phyloP scores from a whole-genome alignment of 2,113 vertebrate species.

The Barbus barbus region DNA sequence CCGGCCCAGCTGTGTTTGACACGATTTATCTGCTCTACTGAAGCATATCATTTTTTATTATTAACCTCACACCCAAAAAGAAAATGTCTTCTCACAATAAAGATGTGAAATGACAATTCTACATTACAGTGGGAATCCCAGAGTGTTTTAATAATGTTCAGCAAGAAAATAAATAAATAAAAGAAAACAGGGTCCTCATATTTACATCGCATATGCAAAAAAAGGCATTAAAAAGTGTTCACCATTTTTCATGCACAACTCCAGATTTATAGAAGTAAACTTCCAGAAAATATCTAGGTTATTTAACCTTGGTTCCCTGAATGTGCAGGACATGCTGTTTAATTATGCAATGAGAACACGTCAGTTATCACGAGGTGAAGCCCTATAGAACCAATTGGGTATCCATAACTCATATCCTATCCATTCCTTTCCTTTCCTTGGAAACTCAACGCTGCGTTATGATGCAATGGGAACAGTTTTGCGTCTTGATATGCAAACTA shows the following conservation, averaged over 20 bases:
- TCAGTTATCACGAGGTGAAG: no score
- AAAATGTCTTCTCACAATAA: slow-evolving; percentile 49
- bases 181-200: no score
- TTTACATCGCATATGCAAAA: no score
- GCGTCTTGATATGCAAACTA: background rate
- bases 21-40: slow-evolving; percentile 73
- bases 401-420: no score
- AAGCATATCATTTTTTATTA: slow-evolving; percentile 77
- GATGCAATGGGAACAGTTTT: background rate
- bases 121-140: slow-evolving; percentile 79
- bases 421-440: background rate
- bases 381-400: no score
- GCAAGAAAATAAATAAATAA: no score
- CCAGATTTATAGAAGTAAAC: background rate
- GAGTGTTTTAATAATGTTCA: slow-evolving; percentile 74
- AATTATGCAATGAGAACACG: background rate
- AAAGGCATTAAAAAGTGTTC: no score
- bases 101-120: slow-evolving; percentile 41
- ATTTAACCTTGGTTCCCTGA: background rate
- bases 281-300: background rate
- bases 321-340: background rate
- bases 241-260: background rate
- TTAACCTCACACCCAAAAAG: slow-evolving; percentile 67
- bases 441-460: background rate
- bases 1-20: slow-evolving; percentile 66